A percentile compares a stretch with the other conserved stretches of the same genome.
Conservation (phyloP, 2,888 invertebrate species). For the Crocallis elinguaria region DNA sequence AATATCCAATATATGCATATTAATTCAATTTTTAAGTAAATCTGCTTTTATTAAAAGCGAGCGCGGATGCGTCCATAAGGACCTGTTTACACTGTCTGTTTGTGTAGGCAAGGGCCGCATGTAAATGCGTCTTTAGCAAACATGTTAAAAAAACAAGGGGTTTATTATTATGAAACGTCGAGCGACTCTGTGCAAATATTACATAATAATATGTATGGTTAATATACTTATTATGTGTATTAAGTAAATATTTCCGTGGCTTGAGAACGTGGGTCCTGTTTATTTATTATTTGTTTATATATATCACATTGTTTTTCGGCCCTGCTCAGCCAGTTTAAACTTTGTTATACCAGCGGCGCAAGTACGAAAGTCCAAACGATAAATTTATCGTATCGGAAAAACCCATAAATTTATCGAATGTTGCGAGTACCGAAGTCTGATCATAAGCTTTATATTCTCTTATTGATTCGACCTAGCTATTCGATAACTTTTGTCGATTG, state of each 20-base stretch:
- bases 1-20: conserved; percentile 40
- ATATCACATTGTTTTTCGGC: no score
- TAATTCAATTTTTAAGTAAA: conserved; percentile 54
- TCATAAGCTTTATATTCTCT: no score
- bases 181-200: conserved; percentile 44
- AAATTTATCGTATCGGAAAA: no score
- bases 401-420: no score
- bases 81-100: conserved; percentile 77
- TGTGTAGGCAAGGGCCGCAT: conserved; percentile 74
- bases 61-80: conserved; percentile 73
- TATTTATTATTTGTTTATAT: no score
- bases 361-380: no score
- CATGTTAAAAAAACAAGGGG: conserved; percentile 83
- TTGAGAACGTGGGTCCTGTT: not conserved
- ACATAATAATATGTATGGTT: conserved; percentile 30
- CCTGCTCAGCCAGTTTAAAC: not conserved
- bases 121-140: conserved; percentile 82
- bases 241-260: conserved; percentile 25
- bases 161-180: conserved; percentile 61
- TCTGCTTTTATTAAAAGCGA: conserved; percentile 64
- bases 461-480: no score
- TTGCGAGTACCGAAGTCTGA: no score
- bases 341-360: no score
- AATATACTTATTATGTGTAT: conserved; percentile 33
- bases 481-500: no score